Evolutionary conservation across 1,140 invertebrate genomes (phyloP).

Genomic region (Berghia stephanieae): DNA sequence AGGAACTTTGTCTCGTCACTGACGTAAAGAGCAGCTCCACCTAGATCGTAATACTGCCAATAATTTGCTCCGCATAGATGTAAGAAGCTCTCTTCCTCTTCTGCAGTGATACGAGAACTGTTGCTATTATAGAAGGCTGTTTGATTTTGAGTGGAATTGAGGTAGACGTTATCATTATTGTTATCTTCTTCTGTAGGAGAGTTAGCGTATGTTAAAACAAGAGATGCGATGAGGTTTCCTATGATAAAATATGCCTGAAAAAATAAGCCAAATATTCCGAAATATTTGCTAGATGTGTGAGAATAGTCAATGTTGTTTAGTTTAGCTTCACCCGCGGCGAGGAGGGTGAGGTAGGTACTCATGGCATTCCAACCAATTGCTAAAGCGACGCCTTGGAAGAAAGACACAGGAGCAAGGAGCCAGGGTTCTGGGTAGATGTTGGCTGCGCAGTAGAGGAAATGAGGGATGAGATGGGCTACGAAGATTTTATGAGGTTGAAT

Average conservation of each 20-base stretch:
- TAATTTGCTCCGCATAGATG: too few species aligned
- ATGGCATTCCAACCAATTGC: slow-evolving; percentile 55
- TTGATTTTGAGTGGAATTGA: too few species aligned
- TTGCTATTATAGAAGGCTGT: too few species aligned
- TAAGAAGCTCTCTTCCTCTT: too few species aligned
- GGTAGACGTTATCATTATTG: too few species aligned
- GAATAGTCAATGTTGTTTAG: slow-evolving; percentile 43
- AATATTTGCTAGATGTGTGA: slow-evolving; percentile 49
- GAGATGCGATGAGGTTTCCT: slow-evolving; percentile 51
- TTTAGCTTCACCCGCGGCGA: slow-evolving; percentile 47
- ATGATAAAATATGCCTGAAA: slow-evolving; percentile 49
- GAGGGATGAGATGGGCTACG: slow-evolving; percentile 37
- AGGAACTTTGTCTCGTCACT: too few species aligned
- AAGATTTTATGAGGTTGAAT: slow-evolving; percentile 46
- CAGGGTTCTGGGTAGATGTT: slow-evolving; percentile 54
- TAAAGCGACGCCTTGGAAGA: slow-evolving; percentile 44
- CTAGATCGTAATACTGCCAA: too few species aligned
- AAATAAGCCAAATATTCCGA: slow-evolving; percentile 56
- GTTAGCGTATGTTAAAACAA: slow-evolving; percentile 40
- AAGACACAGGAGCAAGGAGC: slow-evolving; percentile 47
- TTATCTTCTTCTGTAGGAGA: too few species aligned
- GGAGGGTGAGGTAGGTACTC: slow-evolving; percentile 52
- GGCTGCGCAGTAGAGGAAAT: slow-evolving; percentile 46
- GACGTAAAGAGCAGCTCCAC: too few species aligned
- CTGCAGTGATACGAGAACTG: too few species aligned